These are phyloP conservation scores for Octodonta nipae DNA, from an alignment of 2,888 invertebrate genomes.

Conservation along the genomic window DNA sequence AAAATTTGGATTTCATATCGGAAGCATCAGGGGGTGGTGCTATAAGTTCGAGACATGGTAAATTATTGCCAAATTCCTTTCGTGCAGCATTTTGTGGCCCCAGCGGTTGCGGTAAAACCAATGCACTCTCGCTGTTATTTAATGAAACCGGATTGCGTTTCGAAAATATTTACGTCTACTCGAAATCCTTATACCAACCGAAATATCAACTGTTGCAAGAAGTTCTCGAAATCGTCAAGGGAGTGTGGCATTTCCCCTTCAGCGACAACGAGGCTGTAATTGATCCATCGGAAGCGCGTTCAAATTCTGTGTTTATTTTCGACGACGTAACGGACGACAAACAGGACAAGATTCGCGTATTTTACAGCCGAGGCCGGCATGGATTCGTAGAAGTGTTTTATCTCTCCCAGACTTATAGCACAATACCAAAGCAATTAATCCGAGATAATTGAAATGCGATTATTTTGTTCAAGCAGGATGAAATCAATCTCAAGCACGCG, in stretches of 20 bases:
- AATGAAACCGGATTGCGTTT: conserved; percentile 8
- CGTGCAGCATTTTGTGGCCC: conserved; percentile 3
- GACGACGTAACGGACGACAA: conserved; percentile 5
- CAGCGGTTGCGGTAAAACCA: conserved; percentile 10
- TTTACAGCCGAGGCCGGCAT: conserved; percentile 4
- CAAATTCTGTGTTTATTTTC: conserved; percentile 6
- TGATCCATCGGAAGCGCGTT: conserved; percentile 3
- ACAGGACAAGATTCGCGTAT: conserved; percentile 4
- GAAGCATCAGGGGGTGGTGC: not conserved
- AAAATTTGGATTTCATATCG: not conserved
- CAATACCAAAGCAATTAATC: conserved; percentile 7
- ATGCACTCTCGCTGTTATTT: conserved; percentile 8
- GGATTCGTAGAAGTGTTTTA: conserved; percentile 3
- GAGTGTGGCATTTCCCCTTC: conserved; percentile 8
- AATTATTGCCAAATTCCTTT: not conserved
- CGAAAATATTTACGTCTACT: conserved; percentile 9
- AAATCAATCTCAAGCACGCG: too few relatives aligned
- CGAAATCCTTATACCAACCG: conserved; percentile 9
- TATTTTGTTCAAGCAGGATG: too few relatives aligned
- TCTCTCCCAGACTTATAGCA: conserved; percentile 6
- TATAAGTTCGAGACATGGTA: too few relatives aligned
- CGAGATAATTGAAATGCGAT: not conserved
- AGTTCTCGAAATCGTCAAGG: conserved; percentile 6
- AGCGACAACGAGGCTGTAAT: conserved; percentile 8
- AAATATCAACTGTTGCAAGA: conserved; percentile 7